These are phyloP conservation scores for Rhinophrynus dorsalis DNA, from an alignment of 2,797 vertebrate genomes.

Conservation along the genomic window DNA sequence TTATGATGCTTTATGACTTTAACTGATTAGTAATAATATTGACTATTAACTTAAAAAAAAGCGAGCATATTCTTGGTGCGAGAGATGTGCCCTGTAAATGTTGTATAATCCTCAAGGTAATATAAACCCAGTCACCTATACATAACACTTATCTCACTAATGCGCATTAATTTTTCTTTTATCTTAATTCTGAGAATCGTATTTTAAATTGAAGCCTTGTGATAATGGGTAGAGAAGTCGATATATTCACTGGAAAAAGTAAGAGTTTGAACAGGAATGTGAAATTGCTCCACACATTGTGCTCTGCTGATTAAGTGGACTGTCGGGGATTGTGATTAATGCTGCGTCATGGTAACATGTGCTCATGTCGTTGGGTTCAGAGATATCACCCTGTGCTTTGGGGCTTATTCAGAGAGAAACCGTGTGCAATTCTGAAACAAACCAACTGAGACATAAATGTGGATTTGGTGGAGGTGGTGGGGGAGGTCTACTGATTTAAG, in stretches of 20 bases:
- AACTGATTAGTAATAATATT: not conserved
- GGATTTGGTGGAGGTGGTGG: too few species aligned
- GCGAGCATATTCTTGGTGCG: not conserved
- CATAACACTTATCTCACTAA: not conserved
- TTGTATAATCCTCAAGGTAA: not conserved
- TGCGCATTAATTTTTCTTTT: not conserved
- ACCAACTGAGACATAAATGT: too few species aligned
- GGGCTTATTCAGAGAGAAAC: too few species aligned
- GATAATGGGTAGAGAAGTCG: not conserved
- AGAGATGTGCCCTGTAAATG: not conserved
- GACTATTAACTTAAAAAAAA: not conserved
- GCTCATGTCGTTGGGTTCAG: too few species aligned
- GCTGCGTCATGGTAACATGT: constrained; percentile 12
- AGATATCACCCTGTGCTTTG: too few species aligned
- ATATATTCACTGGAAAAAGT: not conserved
- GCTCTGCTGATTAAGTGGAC: too few species aligned
- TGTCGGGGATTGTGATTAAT: not conserved
- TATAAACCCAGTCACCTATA: not conserved
- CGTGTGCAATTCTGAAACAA: too few species aligned
- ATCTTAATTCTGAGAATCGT: not conserved
- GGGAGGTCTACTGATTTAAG: too few species aligned
- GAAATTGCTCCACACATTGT: too few species aligned
- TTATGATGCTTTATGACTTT: not conserved
- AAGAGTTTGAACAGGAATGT: not conserved
- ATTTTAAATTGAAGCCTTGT: not conserved